Base-by-base conservation (phyloP, 2,113 vertebrate species). In the Channa argus region DNA sequence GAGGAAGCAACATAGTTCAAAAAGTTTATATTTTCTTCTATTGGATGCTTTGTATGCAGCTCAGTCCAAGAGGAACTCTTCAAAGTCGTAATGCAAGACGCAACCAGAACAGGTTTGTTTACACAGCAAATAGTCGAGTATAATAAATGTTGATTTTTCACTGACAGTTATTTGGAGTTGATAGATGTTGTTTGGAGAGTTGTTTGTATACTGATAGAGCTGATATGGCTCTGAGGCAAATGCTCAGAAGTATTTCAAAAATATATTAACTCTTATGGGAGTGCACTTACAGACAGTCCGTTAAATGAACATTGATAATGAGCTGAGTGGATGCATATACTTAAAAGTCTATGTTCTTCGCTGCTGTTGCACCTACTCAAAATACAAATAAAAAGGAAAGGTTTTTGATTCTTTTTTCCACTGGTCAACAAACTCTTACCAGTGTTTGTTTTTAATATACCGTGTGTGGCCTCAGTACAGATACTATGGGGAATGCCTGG, bases 91-190 rank as follows among this genome's bases (percentile, higher is more conserved):
- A 80, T 44, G 53, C 71, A 69, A 79, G 71, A 61, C 52, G 36
- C 77, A 71, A 62, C 59, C 59, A 69, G 46, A 68, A 66, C 60
- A 80, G 76, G 76, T 84, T 70, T 69, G 84, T 88, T 51, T 46
- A 73, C 80, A 70, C 61, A 54, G 63, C 45, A 87, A 89, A 83
- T 82, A 77, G 75, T 80, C 15, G 10, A 85, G 60, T 74, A 60
- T 82, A 83, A 91, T 82, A 89, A 82, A 71, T 86, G 84, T 87
- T 80, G 82, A 82, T 91, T 88, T 88, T 87, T 10, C 77, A 14
- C 63, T 69, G 67, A 60, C 82, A 80, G 80, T 73, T 79, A 80
- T 84, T 86, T 81, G 73, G 66, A 78, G 65, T 65, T 81, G 79
- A 82, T 76, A 77, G 79, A 82, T 77, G 82, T 68, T 76, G 74